Evolutionary conservation across 2,797 vertebrate genomes (phyloP).

Genomic region (Eutrigla gurnardus): DNA sequence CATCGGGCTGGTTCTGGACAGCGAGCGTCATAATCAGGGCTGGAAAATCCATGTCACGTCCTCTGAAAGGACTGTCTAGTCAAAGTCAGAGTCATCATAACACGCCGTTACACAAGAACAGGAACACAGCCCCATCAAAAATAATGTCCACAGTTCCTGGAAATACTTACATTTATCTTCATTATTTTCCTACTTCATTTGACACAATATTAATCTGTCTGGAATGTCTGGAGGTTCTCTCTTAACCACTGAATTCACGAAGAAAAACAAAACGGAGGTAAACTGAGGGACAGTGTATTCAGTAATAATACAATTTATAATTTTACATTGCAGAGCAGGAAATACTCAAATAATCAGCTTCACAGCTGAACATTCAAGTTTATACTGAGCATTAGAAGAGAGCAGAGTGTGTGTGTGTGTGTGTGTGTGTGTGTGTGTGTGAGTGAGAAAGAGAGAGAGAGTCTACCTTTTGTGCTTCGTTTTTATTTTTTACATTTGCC

Average conservation of each 20-base stretch:
- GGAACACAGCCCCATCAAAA: neutral
- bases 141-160: neutral
- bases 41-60: constrained; percentile 40
- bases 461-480: constrained; percentile 13
- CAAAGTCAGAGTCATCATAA: constrained; percentile 50
- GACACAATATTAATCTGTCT: neutral
- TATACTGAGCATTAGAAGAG: neutral
- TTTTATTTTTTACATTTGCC: constrained; percentile 28
- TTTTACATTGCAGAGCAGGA: no score
- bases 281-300: neutral
- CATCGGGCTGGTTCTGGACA: constrained; percentile 20
- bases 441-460: neutral
- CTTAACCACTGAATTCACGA: neutral
- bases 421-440: constrained; percentile 8
- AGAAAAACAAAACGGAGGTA: neutral
- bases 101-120: constrained; percentile 35
- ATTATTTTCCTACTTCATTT: neutral
- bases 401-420: neutral
- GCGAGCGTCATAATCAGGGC: constrained; percentile 27
- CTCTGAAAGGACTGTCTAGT: constrained; percentile 23
- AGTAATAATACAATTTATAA: no score
- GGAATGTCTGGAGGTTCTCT: neutral
- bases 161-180: neutral
- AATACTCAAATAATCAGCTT: no score
- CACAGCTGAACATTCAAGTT: no score